Percentiles rank a stretch among this genome's conserved stretches.
Evolutionary conservation across 2,113 vertebrate species (phyloP).

Genomic region (Oncorhynchus mykiss): DNA sequence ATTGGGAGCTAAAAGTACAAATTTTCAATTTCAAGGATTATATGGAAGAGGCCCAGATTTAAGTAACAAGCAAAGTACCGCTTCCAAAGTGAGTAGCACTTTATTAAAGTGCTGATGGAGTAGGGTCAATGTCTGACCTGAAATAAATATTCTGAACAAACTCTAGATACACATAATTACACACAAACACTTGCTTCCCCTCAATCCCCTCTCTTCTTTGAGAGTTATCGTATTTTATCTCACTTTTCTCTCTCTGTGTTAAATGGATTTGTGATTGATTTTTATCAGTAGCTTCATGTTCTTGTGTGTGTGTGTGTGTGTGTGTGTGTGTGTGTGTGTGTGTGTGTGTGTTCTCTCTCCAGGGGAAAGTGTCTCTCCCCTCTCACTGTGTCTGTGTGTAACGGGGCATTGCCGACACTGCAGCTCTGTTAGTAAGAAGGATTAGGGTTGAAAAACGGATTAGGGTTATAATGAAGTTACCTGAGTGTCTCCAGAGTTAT

Average conservation of each 20-base stretch:
- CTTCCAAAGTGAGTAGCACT: background rate
- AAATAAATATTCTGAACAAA: background rate
- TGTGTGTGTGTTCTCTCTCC: conserved; percentile 45
- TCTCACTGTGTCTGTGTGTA: conserved; percentile 65
- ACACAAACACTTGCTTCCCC: conserved; percentile 4
- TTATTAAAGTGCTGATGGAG: background rate
- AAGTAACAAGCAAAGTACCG: background rate
- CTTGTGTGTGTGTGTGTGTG: conserved; percentile 41
- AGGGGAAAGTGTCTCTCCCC: conserved; percentile 59
- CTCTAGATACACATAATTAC: no score
- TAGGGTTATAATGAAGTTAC: conserved; percentile 75
- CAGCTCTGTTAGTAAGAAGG: conserved; percentile 73
- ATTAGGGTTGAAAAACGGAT: conserved; percentile 73
- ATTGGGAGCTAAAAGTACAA: no score
- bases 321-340: conserved; percentile 52
- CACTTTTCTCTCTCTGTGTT: conserved; percentile 21
- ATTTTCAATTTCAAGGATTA: no score
- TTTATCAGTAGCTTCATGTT: conserved; percentile 27
- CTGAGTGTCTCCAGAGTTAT: conserved; percentile 70
- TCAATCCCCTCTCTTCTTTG: background rate
- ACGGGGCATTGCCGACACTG: conserved; percentile 67
- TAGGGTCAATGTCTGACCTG: background rate
- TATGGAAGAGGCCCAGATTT: no score
- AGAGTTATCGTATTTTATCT: conserved; percentile 1
- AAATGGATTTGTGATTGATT: conserved; percentile 59